A percentile compares a stretch with the other conserved stretches of the same genome.
Evolutionary conservation across 1,140 invertebrate species (phyloP).

Genomic region (Mycetomoellerius zeteki): DNA sequence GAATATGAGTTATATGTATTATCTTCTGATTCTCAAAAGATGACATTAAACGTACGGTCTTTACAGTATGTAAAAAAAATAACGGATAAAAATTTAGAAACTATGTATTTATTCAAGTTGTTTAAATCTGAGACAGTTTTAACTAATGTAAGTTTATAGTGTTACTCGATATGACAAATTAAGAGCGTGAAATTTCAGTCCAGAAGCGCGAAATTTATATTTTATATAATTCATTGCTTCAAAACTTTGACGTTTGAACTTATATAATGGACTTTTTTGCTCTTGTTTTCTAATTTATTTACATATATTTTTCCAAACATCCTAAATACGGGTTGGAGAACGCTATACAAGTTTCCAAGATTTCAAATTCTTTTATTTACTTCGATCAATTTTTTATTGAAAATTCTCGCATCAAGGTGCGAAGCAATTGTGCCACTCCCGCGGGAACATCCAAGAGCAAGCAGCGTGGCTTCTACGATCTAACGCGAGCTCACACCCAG

Average conservation of each 20-base stretch:
- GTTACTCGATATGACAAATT: background rate
- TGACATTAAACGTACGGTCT: background rate
- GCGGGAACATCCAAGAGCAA: conserved; percentile 6
- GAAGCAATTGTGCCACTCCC: background rate
- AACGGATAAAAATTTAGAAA: background rate
- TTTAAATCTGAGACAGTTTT: background rate
- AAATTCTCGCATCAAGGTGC: conserved; percentile 43
- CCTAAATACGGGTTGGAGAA: background rate
- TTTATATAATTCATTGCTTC: background rate
- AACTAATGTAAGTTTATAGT: conserved; percentile 9
- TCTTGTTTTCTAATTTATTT: conserved; percentile 2
- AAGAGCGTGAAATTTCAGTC: background rate
- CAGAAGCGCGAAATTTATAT: conserved; percentile 6
- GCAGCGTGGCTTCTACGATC: conserved; percentile 81
- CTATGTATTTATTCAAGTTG: background rate
- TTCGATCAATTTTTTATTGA: conserved; percentile 32
- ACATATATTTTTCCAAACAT: background rate
- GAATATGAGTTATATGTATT: background rate
- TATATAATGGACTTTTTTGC: background rate
- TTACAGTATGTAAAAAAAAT: background rate
- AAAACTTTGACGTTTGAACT: background rate
- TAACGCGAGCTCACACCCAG: conserved; percentile 74
- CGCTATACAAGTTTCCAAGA: background rate
- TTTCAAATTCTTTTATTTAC: background rate
- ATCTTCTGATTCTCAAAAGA: background rate